Base-by-base conservation (phyloP, 2,888 invertebrate genomes). In the Mythimna loreyi region DNA sequence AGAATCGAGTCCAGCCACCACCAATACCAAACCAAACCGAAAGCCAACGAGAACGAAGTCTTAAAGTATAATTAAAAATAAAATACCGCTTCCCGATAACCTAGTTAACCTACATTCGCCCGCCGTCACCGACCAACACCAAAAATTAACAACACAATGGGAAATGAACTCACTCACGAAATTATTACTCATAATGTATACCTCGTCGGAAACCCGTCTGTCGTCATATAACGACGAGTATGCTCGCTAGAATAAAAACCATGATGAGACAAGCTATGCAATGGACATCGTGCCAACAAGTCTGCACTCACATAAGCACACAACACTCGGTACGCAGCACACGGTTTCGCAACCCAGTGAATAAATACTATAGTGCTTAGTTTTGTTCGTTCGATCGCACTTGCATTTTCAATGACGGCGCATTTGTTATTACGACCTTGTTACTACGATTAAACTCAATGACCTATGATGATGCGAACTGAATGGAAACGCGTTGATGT, bases 101-200 rank as follows among this genome's bases (percentile, higher is more conserved):
- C 83, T 76, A 70, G 58, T 72, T 82, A 67, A 78, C 78, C 83
- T 78, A 70, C 72, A 78, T 74, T 73, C 66, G 77, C 79, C 77
- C 75, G 72, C 94, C 91, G 73, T 87, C 91, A 93, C 91, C 91
- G 82, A 85, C 84, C 93, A 83, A 85, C 93, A 94, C 94, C 94
- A 85, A 88, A 77, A 89, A 93, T 94, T 93, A 94, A 87, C 87
- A 93, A 92, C 93, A 92, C 92, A 92, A 94, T 94, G 93, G 89
- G 87, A 90, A 91, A 91, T 93, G 93, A 92, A 95, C 93, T 94
- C 94, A 95, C 95, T 93, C 91, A 83, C 87, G 81, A 85, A 86
- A 85, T 89, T 86, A 88, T 91, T 92, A 94, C 73, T 83, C 92
- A 86, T 87, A 84, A 81, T 83, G 84, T 86, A 67, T 69, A 81